These are phyloP conservation scores for Prosapia bicincta DNA, from an alignment of 2,888 invertebrate species.

Conservation along the genomic window DNA sequence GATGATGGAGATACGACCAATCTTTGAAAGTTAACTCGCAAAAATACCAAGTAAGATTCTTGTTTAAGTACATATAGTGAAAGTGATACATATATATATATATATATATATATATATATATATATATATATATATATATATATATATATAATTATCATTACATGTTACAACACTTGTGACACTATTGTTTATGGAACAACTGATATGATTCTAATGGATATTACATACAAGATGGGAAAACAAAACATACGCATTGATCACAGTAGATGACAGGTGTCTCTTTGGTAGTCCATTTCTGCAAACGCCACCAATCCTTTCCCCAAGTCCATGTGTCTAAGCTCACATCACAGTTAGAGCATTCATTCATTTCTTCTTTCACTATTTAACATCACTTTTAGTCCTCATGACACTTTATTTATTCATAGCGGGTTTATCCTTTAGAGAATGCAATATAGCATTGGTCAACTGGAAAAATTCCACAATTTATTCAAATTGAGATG, in stretches of 20 bases:
- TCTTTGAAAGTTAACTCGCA: no score
- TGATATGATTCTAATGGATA: background rate
- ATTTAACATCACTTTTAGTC: background rate
- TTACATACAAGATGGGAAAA: conserved; percentile 7
- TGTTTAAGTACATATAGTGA: no score
- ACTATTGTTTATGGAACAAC: background rate
- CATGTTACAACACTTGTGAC: background rate
- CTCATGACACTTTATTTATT: background rate
- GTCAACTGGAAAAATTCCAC: conserved; percentile 2
- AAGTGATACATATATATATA: no score
- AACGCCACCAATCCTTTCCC: background rate
- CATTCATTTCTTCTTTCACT: background rate
- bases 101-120: no score
- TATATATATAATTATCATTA: no score
- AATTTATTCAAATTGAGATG: background rate
- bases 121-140: no score
- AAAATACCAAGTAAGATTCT: no score
- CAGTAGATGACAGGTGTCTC: conserved; percentile 19
- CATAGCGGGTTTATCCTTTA: background rate
- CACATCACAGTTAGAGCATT: background rate
- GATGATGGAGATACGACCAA: no score
- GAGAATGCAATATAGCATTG: background rate
- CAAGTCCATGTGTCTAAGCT: background rate
- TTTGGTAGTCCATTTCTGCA: background rate
- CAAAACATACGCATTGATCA: conserved; percentile 25